Conservation (phyloP, 1,140 invertebrate species). For the Mya arenaria region DNA sequence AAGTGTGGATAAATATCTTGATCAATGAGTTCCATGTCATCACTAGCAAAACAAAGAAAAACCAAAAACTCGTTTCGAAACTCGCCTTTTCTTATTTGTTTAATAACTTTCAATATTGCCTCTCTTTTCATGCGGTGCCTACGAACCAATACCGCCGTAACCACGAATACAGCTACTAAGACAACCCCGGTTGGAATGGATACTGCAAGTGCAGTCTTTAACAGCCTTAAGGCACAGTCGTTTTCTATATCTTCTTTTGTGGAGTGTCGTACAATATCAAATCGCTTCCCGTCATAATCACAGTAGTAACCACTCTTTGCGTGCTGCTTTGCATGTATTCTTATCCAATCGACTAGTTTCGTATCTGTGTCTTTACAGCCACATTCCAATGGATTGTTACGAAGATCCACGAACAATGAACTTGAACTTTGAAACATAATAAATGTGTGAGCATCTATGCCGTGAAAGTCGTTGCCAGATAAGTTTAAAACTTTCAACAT, state of each 20-base stretch:
- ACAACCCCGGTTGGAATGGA: background rate
- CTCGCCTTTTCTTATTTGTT: background rate
- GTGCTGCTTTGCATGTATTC: too few relatives aligned
- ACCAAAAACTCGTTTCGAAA: background rate
- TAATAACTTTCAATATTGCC: background rate
- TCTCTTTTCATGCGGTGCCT: background rate
- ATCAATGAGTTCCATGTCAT: slow-evolving; percentile 10
- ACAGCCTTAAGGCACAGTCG: background rate
- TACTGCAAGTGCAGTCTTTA: background rate
- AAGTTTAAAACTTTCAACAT: background rate
- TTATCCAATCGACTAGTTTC: too few relatives aligned
- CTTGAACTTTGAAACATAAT: background rate
- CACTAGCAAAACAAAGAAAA: background rate
- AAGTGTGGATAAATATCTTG: background rate
- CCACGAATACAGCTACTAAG: background rate
- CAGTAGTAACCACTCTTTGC: background rate
- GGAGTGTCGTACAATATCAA: background rate
- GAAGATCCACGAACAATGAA: too few relatives aligned
- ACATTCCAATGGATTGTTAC: too few relatives aligned
- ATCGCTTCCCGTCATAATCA: background rate
- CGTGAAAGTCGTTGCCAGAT: background rate
- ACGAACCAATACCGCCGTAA: background rate
- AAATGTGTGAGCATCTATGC: background rate
- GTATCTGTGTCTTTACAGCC: too few relatives aligned
- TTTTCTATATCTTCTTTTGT: background rate